Evolutionary conservation across 2,113 vertebrate genomes (phyloP).

Genomic region (Psittacula cyanocephala): DNA sequence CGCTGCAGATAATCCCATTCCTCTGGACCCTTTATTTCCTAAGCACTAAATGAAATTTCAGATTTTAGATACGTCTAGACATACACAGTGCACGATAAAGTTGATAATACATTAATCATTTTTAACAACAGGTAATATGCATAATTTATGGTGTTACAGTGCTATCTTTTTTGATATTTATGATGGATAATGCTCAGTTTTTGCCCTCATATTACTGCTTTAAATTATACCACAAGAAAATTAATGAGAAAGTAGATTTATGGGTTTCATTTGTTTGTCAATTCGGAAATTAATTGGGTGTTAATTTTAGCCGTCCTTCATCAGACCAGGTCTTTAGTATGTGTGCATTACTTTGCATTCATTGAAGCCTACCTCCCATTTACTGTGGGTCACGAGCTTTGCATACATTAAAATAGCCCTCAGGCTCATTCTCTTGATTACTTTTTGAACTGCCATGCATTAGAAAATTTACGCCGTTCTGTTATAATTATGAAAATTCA

Average conservation of each 20-base stretch:
- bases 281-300: slow-evolving; percentile 99
- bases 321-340: slow-evolving; percentile 87
- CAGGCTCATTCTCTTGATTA: slow-evolving; percentile 96
- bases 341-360: slow-evolving; percentile 92
- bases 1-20: background rate
- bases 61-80: slow-evolving; percentile 75
- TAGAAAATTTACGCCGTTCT: slow-evolving; percentile 94
- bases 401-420: slow-evolving; percentile 98
- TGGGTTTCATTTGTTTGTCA: slow-evolving; percentile 99
- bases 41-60: slow-evolving; percentile 72
- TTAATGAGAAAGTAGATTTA: slow-evolving; percentile 99
- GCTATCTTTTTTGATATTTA: slow-evolving; percentile 98
- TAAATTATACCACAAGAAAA: slow-evolving; percentile 96
- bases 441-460: slow-evolving; percentile 92
- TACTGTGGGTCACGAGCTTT: slow-evolving; percentile 97
- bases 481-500: slow-evolving; percentile 93
- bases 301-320: slow-evolving; percentile 99
- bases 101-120: slow-evolving; percentile 87
- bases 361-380: slow-evolving; percentile 89
- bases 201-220: slow-evolving; percentile 91
- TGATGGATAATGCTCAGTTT: slow-evolving; percentile 97
- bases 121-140: slow-evolving; percentile 89
- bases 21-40: slow-evolving; percentile 39
- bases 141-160: slow-evolving; percentile 88
- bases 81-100: slow-evolving; percentile 74